phyloP scores from a whole-genome alignment of 2,888 invertebrate genomes.

The Lamellibrachia satsuma region DNA sequence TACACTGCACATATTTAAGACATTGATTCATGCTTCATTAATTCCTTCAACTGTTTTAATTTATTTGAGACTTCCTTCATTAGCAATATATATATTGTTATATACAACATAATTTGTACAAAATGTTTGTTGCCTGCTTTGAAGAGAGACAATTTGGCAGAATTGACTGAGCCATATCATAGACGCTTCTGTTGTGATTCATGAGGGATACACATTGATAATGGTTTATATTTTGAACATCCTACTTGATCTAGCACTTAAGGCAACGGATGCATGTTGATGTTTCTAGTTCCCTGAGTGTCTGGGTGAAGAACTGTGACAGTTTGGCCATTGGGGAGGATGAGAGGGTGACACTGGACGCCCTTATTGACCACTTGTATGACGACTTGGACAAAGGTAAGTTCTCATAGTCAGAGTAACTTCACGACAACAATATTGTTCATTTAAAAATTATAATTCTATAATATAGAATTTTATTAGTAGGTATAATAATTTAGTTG shows the following conservation, averaged over 20 bases:
- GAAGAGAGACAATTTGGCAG: too few species aligned
- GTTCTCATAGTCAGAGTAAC: conserved; percentile 27
- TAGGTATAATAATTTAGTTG: not conserved
- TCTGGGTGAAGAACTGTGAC: conserved; percentile 84
- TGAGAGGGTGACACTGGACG: conserved; percentile 76
- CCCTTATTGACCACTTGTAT: conserved; percentile 84
- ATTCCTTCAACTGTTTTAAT: not conserved
- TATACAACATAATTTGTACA: too few species aligned
- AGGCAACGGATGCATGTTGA: too few species aligned
- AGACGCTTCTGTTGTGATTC: too few species aligned
- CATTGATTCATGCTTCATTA: not conserved
- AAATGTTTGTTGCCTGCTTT: too few species aligned
- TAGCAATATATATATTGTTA: not conserved
- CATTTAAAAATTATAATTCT: not conserved
- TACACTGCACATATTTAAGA: not conserved
- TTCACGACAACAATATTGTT: not conserved
- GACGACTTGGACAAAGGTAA: conserved; percentile 83
- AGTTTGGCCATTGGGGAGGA: conserved; percentile 75
- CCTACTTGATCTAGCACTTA: not conserved
- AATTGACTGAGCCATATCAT: too few species aligned
- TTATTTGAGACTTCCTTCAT: not conserved
- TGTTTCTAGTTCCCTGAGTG: conserved; percentile 77
- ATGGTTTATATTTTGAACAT: not conserved
- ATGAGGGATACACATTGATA: not conserved
- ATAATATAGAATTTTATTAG: not conserved